Percentiles rank a stretch among this genome's conserved stretches.
Conservation (phyloP, 2,888 invertebrate species). For the Pilophorus perplexus region DNA sequence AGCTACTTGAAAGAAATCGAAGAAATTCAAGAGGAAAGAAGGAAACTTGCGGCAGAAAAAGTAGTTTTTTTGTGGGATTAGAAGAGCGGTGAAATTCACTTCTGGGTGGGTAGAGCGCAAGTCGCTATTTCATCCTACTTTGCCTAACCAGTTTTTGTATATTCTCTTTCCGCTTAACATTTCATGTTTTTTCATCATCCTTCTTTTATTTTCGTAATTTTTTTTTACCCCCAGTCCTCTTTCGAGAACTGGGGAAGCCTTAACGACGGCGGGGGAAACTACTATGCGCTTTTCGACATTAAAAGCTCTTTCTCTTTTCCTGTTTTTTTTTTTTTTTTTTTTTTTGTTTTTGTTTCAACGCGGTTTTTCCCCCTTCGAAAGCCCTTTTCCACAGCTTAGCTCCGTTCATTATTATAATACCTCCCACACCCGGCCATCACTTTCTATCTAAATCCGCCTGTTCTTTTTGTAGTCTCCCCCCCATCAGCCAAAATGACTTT, state of each 20-base stretch:
- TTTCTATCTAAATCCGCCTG: neutral
- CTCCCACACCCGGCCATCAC: neutral
- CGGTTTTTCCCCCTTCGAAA: neutral
- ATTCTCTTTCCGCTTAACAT: too few species aligned
- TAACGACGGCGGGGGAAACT: conserved; percentile 8
- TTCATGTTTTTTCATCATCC: neutral
- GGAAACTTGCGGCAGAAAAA: too few species aligned
- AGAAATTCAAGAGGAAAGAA: too few species aligned
- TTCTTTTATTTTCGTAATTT: neutral
- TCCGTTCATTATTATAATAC: conserved; percentile 19
- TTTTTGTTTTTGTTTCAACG: too few species aligned
- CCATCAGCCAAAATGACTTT: neutral
- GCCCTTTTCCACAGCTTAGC: conserved; percentile 11
- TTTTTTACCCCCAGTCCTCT: neutral
- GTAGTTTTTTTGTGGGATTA: neutral
- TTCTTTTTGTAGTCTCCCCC: conserved; percentile 6
- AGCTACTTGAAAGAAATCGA: too few species aligned
- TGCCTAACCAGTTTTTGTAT: neutral
- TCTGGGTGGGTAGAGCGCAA: too few species aligned
- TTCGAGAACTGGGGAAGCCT: too few species aligned
- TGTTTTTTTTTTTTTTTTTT: too few species aligned
- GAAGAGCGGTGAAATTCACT: neutral
- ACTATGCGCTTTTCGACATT: conserved; percentile 11
- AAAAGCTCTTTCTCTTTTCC: neutral
- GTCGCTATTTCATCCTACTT: neutral